These are phyloP conservation scores for Artibeus jamaicensis DNA, from an alignment of 2,797 vertebrate genomes.

Conservation along the genomic window DNA sequence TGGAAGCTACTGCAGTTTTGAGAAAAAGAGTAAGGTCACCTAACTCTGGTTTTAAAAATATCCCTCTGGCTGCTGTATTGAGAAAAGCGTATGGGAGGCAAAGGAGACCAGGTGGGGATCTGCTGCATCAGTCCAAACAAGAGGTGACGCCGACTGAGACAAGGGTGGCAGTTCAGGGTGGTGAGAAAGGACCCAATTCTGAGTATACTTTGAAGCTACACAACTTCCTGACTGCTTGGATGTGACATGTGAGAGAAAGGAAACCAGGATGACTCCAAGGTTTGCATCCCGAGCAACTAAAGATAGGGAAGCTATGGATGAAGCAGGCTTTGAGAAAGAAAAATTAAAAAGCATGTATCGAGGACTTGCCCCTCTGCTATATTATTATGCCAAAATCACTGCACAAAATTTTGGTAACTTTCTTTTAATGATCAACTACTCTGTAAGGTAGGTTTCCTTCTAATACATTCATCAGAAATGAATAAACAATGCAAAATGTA, in stretches of 20 bases:
- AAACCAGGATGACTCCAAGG: neutral
- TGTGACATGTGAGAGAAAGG: neutral
- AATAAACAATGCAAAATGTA: neutral
- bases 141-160: no score
- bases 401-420: neutral
- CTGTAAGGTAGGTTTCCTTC: neutral
- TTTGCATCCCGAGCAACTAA: neutral
- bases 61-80: neutral
- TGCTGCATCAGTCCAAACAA: neutral
- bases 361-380: neutral
- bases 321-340: neutral
- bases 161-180: neutral
- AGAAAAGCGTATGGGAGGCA: neutral
- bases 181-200: neutral
- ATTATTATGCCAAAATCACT: neutral
- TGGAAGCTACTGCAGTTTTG: neutral
- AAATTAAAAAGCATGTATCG: neutral
- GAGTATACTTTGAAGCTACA: neutral
- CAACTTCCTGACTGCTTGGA: neutral
- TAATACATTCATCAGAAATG: neutral
- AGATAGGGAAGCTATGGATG: neutral
- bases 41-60: neutral
- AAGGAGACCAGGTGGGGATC: neutral
- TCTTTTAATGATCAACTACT: neutral
- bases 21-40: neutral